Percentiles rank a stretch among this genome's conserved stretches.
These are phyloP conservation scores for Danio tinwini DNA, from an alignment of 2,797 vertebrate species.

Conservation along the genomic window DNA sequence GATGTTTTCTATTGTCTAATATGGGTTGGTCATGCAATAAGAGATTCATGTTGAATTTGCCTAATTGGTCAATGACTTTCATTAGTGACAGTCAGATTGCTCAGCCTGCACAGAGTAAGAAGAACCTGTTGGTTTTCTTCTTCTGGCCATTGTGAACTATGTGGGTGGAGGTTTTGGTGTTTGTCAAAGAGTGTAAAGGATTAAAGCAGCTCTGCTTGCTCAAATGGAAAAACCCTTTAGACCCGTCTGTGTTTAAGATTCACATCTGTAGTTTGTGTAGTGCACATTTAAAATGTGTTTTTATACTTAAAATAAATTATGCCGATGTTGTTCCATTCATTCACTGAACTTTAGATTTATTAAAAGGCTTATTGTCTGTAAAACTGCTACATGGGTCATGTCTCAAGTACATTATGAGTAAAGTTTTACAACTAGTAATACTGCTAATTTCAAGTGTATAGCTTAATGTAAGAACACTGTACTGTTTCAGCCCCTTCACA, in stretches of 20 bases:
- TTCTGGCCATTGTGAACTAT: constrained; percentile 13
- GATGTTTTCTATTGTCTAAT: not conserved
- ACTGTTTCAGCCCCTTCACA: not conserved
- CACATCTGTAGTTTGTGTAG: not conserved
- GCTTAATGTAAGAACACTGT: not conserved
- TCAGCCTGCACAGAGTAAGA: constrained; percentile 51
- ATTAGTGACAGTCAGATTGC: constrained; percentile 37
- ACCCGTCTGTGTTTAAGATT: not conserved
- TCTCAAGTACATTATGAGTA: not conserved
- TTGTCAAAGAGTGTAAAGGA: not conserved
- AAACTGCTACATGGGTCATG: not conserved
- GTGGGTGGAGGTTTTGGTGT: not conserved
- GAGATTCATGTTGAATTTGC: not conserved
- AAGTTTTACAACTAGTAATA: not conserved
- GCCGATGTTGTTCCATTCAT: not conserved
- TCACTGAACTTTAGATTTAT: not conserved
- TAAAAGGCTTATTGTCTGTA: not conserved
- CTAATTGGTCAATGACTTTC: not conserved
- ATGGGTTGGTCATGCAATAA: not conserved
- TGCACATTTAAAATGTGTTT: not conserved
- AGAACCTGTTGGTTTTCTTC: constrained; percentile 30
- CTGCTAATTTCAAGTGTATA: not conserved
- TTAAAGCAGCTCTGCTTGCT: not conserved
- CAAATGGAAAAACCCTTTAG: not conserved
- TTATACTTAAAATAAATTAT: not conserved